Evolutionary conservation across 1,140 invertebrate genomes (phyloP).

Genomic region (Ylistrum balloti): DNA sequence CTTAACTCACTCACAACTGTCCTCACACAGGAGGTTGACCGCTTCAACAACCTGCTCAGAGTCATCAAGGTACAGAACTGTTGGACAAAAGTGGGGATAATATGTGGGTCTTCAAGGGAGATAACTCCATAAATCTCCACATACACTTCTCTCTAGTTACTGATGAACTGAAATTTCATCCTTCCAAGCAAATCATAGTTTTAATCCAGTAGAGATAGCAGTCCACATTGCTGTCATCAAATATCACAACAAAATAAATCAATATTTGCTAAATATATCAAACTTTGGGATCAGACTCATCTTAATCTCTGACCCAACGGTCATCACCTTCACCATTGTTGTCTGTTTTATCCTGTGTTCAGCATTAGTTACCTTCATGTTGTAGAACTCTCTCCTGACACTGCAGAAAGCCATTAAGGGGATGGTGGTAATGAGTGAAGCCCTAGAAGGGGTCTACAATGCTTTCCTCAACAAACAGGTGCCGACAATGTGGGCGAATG

Average conservation of each 20-base stretch:
- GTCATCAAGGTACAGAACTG: conserved; percentile 82
- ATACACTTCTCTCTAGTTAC: too few species aligned
- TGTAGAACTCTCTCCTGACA: conserved; percentile 88
- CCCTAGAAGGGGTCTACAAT: conserved; percentile 90
- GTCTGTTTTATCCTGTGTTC: neutral
- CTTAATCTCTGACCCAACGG: too few species aligned
- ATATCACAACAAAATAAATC: too few species aligned
- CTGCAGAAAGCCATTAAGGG: conserved; percentile 93
- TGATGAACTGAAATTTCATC: too few species aligned
- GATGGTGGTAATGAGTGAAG: conserved; percentile 94
- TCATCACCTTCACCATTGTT: too few species aligned
- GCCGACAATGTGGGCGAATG: conserved; percentile 90
- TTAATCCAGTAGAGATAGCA: too few species aligned
- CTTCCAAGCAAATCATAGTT: too few species aligned
- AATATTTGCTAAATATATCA: too few species aligned
- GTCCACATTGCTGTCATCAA: too few species aligned
- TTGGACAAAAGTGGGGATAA: neutral
- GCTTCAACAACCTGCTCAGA: conserved; percentile 90
- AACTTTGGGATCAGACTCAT: too few species aligned
- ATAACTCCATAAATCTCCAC: too few species aligned
- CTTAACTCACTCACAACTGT: conserved; percentile 92
- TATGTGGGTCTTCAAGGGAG: too few species aligned
- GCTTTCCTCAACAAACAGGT: conserved; percentile 91
- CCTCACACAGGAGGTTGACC: conserved; percentile 91
- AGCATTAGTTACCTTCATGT: conserved; percentile 40